These are phyloP conservation scores for Linurgus olivaceus DNA, from an alignment of 2,797 vertebrate genomes.

Conservation along the genomic window DNA sequence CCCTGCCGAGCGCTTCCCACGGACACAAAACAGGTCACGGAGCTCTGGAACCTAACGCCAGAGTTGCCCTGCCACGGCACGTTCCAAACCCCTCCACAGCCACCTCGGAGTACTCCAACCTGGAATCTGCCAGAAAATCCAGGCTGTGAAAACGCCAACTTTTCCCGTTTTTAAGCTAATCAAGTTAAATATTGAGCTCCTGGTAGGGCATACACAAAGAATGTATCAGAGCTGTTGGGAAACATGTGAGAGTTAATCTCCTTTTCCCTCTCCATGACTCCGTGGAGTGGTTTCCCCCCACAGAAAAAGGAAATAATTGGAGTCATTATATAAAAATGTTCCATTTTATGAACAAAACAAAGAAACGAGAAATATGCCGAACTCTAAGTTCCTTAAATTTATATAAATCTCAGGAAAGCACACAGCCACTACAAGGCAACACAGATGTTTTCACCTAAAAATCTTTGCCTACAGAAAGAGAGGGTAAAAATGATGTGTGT, in stretches of 20 bases:
- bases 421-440: background rate
- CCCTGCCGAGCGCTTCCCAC: background rate
- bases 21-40: background rate
- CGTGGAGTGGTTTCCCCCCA: background rate
- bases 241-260: background rate
- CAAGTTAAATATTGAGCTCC: background rate
- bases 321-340: background rate
- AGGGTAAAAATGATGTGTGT: background rate
- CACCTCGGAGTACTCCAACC: fast-evolving
- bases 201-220: background rate
- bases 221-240: background rate
- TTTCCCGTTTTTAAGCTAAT: background rate
- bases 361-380: background rate
- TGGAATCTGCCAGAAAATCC: background rate
- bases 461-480: background rate
- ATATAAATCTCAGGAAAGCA: background rate
- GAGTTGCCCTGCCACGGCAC: background rate
- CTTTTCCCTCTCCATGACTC: background rate
- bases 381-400: background rate
- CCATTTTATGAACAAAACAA: background rate
- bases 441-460: background rate
- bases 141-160: background rate
- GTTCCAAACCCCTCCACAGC: background rate
- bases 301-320: background rate
- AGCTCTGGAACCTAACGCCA: fast-evolving